phyloP scores from a whole-genome alignment of 2,113 vertebrate species.

The Pterocles gutturalis region DNA sequence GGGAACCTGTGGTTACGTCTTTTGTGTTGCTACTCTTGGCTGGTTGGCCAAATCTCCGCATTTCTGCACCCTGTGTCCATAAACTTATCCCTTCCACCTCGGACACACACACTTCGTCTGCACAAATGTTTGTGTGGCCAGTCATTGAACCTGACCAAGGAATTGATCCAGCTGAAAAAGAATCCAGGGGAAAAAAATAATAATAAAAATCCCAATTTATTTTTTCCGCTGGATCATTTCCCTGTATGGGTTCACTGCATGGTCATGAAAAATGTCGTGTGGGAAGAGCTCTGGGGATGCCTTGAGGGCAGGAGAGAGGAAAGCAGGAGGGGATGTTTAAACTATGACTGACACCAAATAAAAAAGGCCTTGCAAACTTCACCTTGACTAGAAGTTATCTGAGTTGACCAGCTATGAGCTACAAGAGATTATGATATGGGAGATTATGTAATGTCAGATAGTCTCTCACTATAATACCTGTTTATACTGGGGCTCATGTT shows the following conservation, averaged over 20 bases:
- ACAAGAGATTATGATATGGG: background rate
- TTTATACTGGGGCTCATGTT: rapidly evolving
- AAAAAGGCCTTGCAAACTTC: background rate
- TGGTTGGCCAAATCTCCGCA: background rate
- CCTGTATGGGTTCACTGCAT: background rate
- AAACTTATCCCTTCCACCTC: background rate
- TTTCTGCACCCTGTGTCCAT: background rate
- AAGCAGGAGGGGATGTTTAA: background rate
- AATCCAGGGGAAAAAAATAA: background rate
- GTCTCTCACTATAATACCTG: background rate
- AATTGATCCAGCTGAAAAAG: background rate
- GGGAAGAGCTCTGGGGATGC: background rate
- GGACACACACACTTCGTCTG: background rate
- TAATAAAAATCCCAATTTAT: background rate
- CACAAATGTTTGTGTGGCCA: background rate
- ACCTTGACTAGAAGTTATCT: background rate
- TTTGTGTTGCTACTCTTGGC: background rate
- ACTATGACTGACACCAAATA: background rate
- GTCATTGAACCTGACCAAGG: background rate
- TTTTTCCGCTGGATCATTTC: background rate
- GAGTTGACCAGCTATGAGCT: rapidly evolving
- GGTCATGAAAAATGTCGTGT: background rate
- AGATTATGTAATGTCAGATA: background rate
- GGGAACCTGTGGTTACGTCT: background rate
- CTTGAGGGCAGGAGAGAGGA: background rate